These are phyloP conservation scores for Cyanistes caeruleus DNA, from an alignment of 2,113 vertebrate species.

Conservation along the genomic window DNA sequence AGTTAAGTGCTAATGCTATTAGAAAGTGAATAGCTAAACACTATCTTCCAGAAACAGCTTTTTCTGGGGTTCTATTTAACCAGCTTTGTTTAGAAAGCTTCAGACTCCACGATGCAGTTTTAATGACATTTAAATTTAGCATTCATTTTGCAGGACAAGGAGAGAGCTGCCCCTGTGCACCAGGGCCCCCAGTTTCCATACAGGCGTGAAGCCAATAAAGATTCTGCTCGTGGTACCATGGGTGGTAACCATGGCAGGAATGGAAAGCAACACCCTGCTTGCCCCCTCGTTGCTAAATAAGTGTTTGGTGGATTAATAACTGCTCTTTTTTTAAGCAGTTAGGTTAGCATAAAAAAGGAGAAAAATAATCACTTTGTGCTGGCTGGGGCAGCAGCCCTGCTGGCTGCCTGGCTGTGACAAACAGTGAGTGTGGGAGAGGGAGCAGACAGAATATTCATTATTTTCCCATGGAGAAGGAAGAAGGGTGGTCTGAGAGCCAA, in stretches of 20 bases:
- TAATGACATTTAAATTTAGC: constrained; percentile 51
- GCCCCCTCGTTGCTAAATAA: neutral
- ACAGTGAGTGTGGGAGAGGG: neutral
- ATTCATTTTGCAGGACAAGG: neutral
- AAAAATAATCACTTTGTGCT: neutral
- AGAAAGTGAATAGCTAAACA: neutral
- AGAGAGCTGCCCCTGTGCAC: neutral
- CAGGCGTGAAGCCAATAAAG: neutral
- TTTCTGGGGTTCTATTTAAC: neutral
- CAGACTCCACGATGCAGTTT: neutral
- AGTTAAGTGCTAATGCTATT: neutral
- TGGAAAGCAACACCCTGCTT: neutral
- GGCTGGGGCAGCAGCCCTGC: neutral
- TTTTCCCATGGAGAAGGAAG: neutral
- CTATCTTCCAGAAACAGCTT: neutral
- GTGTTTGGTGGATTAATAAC: neutral
- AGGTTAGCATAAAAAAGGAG: neutral
- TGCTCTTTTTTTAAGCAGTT: neutral
- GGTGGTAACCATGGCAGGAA: neutral
- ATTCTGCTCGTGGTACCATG: neutral
- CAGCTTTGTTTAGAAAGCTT: constrained; percentile 25
- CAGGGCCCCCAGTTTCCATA: neutral
- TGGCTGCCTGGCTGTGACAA: neutral
- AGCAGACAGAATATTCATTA: neutral
- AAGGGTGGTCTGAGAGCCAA: neutral